A percentile compares a stretch with the other conserved stretches of the same genome.
Conservation (phyloP, 2,797 vertebrate genomes). For the Aldrovandia affinis region DNA sequence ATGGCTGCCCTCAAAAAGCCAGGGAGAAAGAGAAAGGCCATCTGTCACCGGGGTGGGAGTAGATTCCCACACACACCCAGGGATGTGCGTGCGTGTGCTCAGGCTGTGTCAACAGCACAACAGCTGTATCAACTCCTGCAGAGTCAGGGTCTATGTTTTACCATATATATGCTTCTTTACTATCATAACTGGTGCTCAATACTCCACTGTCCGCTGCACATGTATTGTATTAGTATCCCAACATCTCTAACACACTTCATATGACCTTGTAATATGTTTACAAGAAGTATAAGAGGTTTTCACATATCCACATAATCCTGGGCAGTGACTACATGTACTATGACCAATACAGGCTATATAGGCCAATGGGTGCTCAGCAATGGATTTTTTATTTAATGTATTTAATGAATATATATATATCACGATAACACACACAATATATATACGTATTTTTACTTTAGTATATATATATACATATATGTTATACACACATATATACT, state of each 20-base stretch:
- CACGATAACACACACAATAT: too few species aligned
- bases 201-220: neutral
- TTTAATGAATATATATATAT: too few species aligned
- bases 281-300: neutral
- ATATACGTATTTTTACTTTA: too few species aligned
- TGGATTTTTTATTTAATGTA: too few species aligned
- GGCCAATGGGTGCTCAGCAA: neutral
- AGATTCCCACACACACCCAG: constrained; percentile 24
- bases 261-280: neutral
- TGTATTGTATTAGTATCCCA: neutral
- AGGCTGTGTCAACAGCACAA: neutral
- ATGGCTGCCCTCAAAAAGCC: constrained; percentile 40
- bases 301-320: neutral
- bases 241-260: neutral
- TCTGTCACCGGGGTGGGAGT: constrained; percentile 23
- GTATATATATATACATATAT: too few species aligned
- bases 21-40: constrained; percentile 25
- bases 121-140: neutral
- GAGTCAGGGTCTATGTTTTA: neutral
- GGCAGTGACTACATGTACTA: neutral
- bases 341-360: too few species aligned
- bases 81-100: neutral
- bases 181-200: neutral
- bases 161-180: neutral
- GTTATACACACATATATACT: too few species aligned